Evolutionary conservation across 2,113 vertebrate genomes (phyloP).

Genomic region (Panthera uncia): DNA sequence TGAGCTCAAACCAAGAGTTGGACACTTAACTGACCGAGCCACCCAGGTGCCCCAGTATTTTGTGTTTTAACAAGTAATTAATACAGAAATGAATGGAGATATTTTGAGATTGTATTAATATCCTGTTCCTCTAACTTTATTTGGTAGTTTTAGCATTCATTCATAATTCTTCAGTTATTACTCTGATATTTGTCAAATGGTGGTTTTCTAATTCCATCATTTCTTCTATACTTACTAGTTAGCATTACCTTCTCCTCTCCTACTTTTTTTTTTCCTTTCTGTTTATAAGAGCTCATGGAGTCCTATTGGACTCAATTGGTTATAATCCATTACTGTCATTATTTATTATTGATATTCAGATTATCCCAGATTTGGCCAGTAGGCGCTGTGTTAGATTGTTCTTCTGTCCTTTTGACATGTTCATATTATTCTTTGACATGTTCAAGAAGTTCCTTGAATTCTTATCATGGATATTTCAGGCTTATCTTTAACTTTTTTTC

Average conservation of each 20-base stretch:
- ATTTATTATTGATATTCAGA: background rate
- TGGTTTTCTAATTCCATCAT: background rate
- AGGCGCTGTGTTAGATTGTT: background rate
- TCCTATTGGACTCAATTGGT: background rate
- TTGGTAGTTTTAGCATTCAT: background rate
- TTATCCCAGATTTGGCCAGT: background rate
- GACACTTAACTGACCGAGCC: too few species aligned
- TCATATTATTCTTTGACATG: too few species aligned
- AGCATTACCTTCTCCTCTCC: background rate
- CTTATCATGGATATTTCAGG: background rate
- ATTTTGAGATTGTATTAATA: background rate
- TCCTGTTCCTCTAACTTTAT: background rate
- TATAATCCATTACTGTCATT: background rate
- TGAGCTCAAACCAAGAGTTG: too few species aligned
- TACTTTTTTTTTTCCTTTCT: background rate
- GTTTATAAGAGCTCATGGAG: background rate
- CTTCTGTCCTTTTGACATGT: background rate
- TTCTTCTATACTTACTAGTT: background rate
- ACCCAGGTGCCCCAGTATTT: background rate
- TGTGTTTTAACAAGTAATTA: conserved; percentile 31
- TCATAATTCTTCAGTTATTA: background rate
- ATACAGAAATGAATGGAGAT: background rate
- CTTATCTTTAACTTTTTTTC: conserved; percentile 2
- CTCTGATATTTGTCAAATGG: background rate
- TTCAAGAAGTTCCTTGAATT: background rate